Evolutionary conservation across 2,888 invertebrate species (phyloP).

Genomic region (Mechanitis mazaeus): DNA sequence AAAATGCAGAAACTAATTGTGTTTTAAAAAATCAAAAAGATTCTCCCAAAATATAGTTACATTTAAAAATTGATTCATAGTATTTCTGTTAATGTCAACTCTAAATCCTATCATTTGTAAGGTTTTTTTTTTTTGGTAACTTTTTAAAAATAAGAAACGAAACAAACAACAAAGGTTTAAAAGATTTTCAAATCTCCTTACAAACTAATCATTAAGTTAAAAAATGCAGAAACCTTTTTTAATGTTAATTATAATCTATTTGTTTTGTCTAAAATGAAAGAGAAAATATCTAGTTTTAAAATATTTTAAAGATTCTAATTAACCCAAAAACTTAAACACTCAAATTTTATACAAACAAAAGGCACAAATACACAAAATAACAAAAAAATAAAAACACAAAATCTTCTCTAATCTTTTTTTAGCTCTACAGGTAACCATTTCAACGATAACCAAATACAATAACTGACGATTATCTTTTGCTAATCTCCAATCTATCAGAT

Average conservation of each 20-base stretch:
- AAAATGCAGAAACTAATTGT: no score
- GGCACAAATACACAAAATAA: conserved; percentile 21
- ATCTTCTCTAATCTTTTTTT: conserved; percentile 40
- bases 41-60: no score
- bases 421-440: conserved; percentile 42
- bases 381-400: conserved; percentile 19
- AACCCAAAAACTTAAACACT: conserved; percentile 16
- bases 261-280: neutral
- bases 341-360: conserved; percentile 19
- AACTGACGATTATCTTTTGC: conserved; percentile 63
- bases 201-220: neutral
- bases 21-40: no score
- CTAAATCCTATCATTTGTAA: neutral
- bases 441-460: conserved; percentile 72
- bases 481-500: conserved; percentile 36
- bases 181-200: neutral
- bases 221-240: neutral
- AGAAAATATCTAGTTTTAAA: neutral
- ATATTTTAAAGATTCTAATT: conserved; percentile 10
- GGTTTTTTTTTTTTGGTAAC: neutral
- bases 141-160: neutral
- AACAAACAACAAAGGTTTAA: neutral
- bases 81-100: no score
- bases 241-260: conserved; percentile 6
- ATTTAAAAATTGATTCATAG: no score